These are phyloP conservation scores for Procavia capensis DNA, from an alignment of 2,113 vertebrate genomes.

Conservation along the genomic window DNA sequence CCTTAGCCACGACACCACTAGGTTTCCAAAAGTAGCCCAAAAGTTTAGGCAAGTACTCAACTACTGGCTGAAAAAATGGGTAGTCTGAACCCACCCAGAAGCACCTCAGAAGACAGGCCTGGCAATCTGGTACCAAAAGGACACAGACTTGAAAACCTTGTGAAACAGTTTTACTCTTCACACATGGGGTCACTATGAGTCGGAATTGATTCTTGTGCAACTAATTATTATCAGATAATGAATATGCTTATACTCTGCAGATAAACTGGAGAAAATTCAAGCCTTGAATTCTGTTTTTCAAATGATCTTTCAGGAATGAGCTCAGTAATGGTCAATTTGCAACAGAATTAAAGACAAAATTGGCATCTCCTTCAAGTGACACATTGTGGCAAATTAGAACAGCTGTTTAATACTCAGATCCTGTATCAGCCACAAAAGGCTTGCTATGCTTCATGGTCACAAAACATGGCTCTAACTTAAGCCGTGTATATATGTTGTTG, in stretches of 20 bases:
- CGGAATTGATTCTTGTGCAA: no score
- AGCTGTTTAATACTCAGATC: slow-evolving; percentile 45
- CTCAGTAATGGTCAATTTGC: slow-evolving; percentile 32
- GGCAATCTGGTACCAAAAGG: no score
- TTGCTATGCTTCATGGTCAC: neutral
- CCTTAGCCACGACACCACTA: no score
- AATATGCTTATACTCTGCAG: neutral
- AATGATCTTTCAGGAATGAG: slow-evolving; percentile 16
- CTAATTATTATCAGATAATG: no score
- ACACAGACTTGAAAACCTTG: no score
- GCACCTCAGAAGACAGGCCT: no score
- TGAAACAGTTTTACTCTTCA: no score
- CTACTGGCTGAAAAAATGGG: no score
- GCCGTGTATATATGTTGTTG: neutral
- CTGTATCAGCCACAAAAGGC: neutral
- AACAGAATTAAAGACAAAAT: slow-evolving; percentile 40
- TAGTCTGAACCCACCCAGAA: no score
- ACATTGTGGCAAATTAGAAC: slow-evolving; percentile 35
- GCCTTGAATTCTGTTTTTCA: slow-evolving; percentile 42
- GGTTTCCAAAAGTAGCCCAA: no score
- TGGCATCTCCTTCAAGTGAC: slow-evolving; percentile 30
- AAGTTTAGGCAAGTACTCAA: no score
- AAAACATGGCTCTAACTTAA: neutral
- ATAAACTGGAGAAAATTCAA: neutral
- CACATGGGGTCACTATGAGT: no score